Evolutionary conservation across 1,140 invertebrate genomes (phyloP).

Genomic region (Carposina sasakii): DNA sequence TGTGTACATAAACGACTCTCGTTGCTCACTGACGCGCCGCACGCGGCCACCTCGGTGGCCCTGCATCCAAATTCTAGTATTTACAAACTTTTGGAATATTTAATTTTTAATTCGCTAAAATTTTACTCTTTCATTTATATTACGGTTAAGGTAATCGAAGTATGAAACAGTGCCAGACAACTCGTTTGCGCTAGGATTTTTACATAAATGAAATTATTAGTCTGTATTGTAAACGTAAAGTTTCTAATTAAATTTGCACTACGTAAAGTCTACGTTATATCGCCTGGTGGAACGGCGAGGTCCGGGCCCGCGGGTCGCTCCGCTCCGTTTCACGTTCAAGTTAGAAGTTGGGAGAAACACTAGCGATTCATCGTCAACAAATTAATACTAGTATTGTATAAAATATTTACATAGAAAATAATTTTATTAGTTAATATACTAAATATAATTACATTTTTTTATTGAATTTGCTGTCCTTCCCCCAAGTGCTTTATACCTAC

Average conservation of each 20-base stretch:
- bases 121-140: conserved; percentile 72
- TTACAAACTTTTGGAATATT: conserved; percentile 72
- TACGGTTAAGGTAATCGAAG: conserved; percentile 65
- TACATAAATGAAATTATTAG: conserved; percentile 71
- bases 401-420: conserved; percentile 72
- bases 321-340: conserved; percentile 49
- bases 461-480: conserved; percentile 75
- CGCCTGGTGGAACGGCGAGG: conserved; percentile 47
- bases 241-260: conserved; percentile 71
- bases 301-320: conserved; percentile 16
- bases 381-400: conserved; percentile 68
- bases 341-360: conserved; percentile 60
- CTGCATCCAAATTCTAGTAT: conserved; percentile 67
- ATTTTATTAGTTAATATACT: conserved; percentile 72
- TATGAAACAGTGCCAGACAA: conserved; percentile 66
- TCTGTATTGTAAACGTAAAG: conserved; percentile 68
- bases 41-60: conserved; percentile 21
- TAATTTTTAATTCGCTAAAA: conserved; percentile 73
- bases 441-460: conserved; percentile 71
- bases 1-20: conserved; percentile 59
- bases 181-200: conserved; percentile 69
- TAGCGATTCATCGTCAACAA: conserved; percentile 68
- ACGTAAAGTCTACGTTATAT: conserved; percentile 59
- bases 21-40: conserved; percentile 47
- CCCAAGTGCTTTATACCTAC: conserved; percentile 74